A percentile compares a stretch with the other conserved stretches of the same genome.
phyloP scores from a whole-genome alignment of 2,113 vertebrate genomes.

The Bothrops jararaca region DNA sequence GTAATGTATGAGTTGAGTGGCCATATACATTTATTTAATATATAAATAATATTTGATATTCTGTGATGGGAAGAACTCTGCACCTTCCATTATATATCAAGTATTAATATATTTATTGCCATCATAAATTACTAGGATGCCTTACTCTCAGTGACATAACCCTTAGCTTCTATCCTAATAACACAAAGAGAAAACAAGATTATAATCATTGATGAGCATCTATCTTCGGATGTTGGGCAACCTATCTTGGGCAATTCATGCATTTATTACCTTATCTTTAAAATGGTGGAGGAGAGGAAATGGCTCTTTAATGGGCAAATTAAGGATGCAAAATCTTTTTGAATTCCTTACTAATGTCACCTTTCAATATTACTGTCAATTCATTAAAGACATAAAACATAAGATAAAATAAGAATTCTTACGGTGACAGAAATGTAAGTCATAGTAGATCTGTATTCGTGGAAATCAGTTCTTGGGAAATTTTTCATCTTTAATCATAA shows the following conservation, averaged over 20 bases:
- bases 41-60: neutral
- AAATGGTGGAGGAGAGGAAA: neutral
- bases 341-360: neutral
- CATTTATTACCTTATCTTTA: slow-evolving; percentile 24
- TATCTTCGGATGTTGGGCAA: slow-evolving; percentile 12
- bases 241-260: slow-evolving; percentile 29
- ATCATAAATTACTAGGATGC: slow-evolving; percentile 12
- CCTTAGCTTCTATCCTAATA: neutral
- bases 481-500: neutral
- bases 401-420: neutral
- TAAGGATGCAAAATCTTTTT: neutral
- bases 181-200: neutral
- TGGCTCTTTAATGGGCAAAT: neutral
- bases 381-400: neutral
- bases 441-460: neutral
- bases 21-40: neutral
- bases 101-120: neutral
- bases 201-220: slow-evolving; percentile 3
- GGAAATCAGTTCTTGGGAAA: neutral
- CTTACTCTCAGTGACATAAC: neutral
- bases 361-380: neutral
- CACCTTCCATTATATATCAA: neutral
- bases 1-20: neutral
- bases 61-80: neutral
- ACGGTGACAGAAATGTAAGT: neutral